Percentiles rank a stretch among this genome's conserved stretches.
Evolutionary conservation across 2,888 invertebrate genomes (phyloP).

Genomic region (Ceriagrion tenellum): DNA sequence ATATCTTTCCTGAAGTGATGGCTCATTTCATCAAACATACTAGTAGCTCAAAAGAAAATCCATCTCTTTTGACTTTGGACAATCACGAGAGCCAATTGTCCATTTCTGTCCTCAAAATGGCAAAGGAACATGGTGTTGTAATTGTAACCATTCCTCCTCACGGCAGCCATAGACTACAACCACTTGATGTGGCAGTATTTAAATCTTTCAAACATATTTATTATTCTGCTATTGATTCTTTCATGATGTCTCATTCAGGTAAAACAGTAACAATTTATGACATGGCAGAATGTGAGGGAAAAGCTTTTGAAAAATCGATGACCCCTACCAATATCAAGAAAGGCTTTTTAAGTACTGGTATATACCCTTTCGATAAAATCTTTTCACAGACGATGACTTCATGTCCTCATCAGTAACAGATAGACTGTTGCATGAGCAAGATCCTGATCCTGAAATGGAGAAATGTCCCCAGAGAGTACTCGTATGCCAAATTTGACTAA

Average conservation of each 20-base stretch:
- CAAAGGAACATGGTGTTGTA: conserved; percentile 72
- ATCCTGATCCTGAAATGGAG: neutral
- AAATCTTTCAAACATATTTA: conserved; percentile 43
- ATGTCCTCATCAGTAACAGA: neutral
- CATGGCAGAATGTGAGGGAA: conserved; percentile 68
- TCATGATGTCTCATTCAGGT: conserved; percentile 71
- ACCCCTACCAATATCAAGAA: neutral
- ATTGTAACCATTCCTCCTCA: too few species aligned
- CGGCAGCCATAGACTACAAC: conserved; percentile 73
- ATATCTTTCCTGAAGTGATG: conserved; percentile 71
- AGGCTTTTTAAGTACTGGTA: neutral
- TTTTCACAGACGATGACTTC: too few species aligned
- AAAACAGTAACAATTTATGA: conserved; percentile 73
- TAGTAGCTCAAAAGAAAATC: conserved; percentile 5
- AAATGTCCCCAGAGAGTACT: neutral
- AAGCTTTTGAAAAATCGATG: neutral
- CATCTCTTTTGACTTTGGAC: conserved; percentile 70
- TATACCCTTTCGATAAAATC: too few species aligned
- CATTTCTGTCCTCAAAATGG: conserved; percentile 71
- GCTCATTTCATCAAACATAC: conserved; percentile 72
- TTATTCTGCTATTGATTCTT: neutral
- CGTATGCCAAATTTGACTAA: neutral
- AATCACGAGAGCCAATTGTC: conserved; percentile 73
- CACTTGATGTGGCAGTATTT: conserved; percentile 70
- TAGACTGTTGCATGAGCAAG: neutral